Conservation (phyloP, 2,113 vertebrate species). For the Malurus cyaneus region DNA sequence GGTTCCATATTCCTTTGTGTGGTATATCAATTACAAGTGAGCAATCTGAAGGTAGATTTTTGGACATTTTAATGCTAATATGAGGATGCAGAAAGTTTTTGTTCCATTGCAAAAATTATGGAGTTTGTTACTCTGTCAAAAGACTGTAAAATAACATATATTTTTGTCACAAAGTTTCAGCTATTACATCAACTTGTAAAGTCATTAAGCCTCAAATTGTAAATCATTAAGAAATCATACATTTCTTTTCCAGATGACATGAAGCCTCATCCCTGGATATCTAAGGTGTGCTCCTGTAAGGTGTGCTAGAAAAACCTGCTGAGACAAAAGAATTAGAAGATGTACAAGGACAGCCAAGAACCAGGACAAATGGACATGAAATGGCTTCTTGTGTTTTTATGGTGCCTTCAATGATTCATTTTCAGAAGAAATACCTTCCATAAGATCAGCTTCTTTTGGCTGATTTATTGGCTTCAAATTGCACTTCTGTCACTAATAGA, state of each 20-base stretch:
- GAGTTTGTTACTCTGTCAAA: not conserved
- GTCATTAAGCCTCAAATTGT: not conserved
- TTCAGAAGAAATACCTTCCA: not conserved
- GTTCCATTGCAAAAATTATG: not conserved
- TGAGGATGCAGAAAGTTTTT: not conserved
- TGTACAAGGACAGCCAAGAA: not conserved
- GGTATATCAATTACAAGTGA: not conserved
- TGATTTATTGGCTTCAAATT: not conserved
- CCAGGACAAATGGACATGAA: not conserved
- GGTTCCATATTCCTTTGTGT: not conserved
- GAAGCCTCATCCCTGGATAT: slow-evolving; percentile 73
- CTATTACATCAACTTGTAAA: not conserved
- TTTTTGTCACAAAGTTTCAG: not conserved
- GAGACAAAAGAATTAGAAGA: not conserved
- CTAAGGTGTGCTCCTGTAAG: slow-evolving; percentile 79
- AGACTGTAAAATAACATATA: not conserved
- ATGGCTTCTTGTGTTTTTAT: not conserved
- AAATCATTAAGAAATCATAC: not conserved
- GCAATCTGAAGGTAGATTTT: not conserved
- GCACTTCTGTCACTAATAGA: not conserved
- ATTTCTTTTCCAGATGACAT: slow-evolving; percentile 68
- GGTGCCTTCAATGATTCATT: not conserved
- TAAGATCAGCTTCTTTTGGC: not conserved
- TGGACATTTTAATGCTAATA: not conserved
- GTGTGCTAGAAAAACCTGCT: slow-evolving; percentile 63